Percentiles rank a stretch among this genome's conserved stretches.
Conservation (phyloP, 2,888 invertebrate species). For the Brachyptera putata region DNA sequence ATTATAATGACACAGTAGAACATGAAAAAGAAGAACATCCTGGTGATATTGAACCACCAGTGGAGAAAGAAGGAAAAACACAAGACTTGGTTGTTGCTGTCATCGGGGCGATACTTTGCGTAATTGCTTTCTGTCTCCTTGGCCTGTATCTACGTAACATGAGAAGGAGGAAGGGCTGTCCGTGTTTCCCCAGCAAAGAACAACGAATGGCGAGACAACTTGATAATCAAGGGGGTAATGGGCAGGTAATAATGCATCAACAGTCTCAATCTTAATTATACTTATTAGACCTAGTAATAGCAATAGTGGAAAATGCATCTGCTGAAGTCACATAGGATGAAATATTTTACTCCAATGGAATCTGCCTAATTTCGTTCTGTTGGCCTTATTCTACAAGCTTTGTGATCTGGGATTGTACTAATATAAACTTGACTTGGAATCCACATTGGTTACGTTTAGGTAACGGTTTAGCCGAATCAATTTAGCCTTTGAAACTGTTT, state of each 20-base stretch:
- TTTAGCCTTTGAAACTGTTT: too few relatives aligned
- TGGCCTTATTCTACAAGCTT: too few relatives aligned
- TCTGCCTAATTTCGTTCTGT: too few relatives aligned
- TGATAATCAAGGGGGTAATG: slow-evolving; percentile 39
- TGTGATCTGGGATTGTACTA: too few relatives aligned
- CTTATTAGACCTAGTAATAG: too few relatives aligned
- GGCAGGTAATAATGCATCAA: slow-evolving; percentile 40
- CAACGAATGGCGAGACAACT: slow-evolving; percentile 40
- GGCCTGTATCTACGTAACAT: slow-evolving; percentile 41
- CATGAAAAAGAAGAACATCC: slow-evolving; percentile 41
- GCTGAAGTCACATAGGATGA: too few relatives aligned
- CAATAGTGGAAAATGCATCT: too few relatives aligned
- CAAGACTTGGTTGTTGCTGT: slow-evolving; percentile 52
- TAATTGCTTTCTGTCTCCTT: slow-evolving; percentile 57
- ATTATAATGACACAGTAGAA: slow-evolving; percentile 50
- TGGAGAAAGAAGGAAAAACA: slow-evolving; percentile 25
- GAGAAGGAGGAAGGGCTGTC: slow-evolving; percentile 37
- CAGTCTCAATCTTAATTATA: too few relatives aligned
- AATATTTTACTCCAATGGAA: too few relatives aligned
- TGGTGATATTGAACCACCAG: slow-evolving; percentile 32
- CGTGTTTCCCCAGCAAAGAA: slow-evolving; percentile 40
- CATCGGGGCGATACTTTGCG: slow-evolving; percentile 59
- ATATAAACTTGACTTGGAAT: too few relatives aligned
- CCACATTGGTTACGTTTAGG: too few relatives aligned
- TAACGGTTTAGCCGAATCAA: too few relatives aligned